A percentile compares a stretch with the other conserved stretches of the same genome.
Conservation (phyloP, 2,113 vertebrate species). For the Lophius piscatorius region DNA sequence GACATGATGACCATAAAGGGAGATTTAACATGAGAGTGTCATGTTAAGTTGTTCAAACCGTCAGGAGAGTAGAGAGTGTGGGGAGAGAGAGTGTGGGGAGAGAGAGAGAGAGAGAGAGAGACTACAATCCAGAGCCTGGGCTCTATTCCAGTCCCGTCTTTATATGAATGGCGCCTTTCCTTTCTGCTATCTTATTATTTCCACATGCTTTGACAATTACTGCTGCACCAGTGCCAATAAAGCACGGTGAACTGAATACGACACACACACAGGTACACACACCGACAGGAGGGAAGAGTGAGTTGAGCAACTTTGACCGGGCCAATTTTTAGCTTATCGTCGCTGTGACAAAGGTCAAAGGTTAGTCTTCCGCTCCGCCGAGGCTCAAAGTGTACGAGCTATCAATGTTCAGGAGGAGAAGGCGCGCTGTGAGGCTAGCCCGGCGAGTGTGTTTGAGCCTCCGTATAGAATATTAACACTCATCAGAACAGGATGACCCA, state of each 20-base stretch:
- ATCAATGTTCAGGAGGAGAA: slow-evolving; percentile 70
- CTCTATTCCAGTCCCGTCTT: not conserved
- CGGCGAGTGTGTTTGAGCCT: not conserved
- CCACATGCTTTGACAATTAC: slow-evolving; percentile 13
- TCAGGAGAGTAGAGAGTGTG: no score
- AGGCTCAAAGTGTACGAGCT: slow-evolving; percentile 74
- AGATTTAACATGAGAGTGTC: slow-evolving; percentile 52
- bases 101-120: not conserved
- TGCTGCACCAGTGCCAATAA: slow-evolving; percentile 18
- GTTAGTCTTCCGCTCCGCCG: slow-evolving; percentile 27
- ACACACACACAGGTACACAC: not conserved
- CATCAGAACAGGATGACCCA: not conserved
- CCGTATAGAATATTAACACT: slow-evolving; percentile 8
- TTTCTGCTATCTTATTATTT: slow-evolving; percentile 1
- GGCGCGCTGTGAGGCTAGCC: not conserved
- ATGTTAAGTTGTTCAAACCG: slow-evolving; percentile 26
- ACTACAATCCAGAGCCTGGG: not conserved
- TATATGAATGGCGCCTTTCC: slow-evolving; percentile 16
- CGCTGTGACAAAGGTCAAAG: slow-evolving; percentile 72
- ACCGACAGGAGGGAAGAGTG: not conserved
- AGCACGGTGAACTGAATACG: slow-evolving; percentile 5
- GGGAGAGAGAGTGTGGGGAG: not conserved
- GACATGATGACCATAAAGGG: slow-evolving; percentile 59
- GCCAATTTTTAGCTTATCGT: slow-evolving; percentile 69
- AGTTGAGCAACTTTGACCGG: slow-evolving; percentile 57